Conservation (phyloP, 2,797 vertebrate genomes). For the Argya squamiceps region DNA sequence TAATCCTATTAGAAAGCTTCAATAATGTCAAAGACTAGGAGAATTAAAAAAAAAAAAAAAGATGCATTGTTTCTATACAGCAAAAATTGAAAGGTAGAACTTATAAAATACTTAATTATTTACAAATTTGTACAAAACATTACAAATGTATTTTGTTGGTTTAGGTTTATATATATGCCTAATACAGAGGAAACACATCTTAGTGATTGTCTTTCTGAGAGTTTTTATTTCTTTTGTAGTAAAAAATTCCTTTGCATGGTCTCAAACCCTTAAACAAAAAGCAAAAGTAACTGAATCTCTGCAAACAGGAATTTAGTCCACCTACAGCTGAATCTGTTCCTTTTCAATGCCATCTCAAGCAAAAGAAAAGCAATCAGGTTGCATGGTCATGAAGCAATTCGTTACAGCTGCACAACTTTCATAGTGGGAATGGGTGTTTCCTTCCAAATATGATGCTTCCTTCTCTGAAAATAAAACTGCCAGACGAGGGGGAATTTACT, state of each 20-base stretch:
- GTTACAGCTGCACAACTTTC: neutral
- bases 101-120: neutral
- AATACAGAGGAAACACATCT: neutral
- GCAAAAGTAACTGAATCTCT: neutral
- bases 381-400: constrained; percentile 5
- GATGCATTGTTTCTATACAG: neutral
- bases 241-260: neutral
- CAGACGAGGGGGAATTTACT: neutral
- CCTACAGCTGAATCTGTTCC: neutral
- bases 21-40: neutral
- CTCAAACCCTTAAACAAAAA: neutral
- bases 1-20: neutral
- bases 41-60: neutral
- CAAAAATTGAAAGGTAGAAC: neutral
- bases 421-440: neutral
- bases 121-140: neutral
- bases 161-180: neutral
- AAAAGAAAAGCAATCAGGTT: constrained; percentile 11
- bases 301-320: neutral
- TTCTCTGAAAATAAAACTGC: neutral
- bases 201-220: neutral
- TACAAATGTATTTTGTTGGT: neutral
- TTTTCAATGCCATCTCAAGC: neutral
- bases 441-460: neutral
- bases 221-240: neutral